Evolutionary conservation across 2,113 vertebrate species (phyloP), one percentile per base, ranked within the genome.

Genomic region (Euleptes europaea): DNA sequence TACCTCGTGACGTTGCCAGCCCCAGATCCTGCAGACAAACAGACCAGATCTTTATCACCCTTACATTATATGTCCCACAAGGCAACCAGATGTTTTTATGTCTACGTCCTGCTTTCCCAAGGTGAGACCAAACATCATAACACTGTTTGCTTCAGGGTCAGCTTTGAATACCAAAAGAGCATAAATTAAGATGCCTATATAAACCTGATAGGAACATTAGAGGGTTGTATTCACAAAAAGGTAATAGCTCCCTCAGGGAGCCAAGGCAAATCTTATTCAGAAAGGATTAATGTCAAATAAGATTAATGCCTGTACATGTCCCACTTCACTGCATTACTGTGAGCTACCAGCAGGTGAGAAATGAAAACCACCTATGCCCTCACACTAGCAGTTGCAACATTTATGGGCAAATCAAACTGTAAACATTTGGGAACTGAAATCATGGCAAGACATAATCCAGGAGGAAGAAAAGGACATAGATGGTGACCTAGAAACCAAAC

Each of bases 1-100:
- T 96, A 60, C 99, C 99, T 86, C 99, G 96, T 15, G 97, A 98
- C 0, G 99, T 99, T 65, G 98, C 98, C 91, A 99, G 93, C 65
- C 99, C 99, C 92, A 99, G 95, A 92, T 98, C 97, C 99, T 99
- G 91, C 49, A 1, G 70, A 88, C 57, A 92, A 1, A 82, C 14
- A 83, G 73, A 19, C 9, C 51, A 88, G 12, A 78, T 2, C 3
- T 77, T 60, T 84, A 81, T 51, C 78, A 19, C 85, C 33, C 35
- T 65, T 66, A 82, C 35, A 86, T 33, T 49, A 77, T 28, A 74
- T 4, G 31, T 4, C 40, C 77, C n/a, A 47, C 0, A 47, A 75
- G 15, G 49, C 35, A 65, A 26, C 42, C 23, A 42, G 49, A 83
- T 8, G 54, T 8, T 31, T 70, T 31, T 70, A 70, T 35, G 35